Conservation (phyloP, 2,888 invertebrate species). For the Leucophenga montana region DNA sequence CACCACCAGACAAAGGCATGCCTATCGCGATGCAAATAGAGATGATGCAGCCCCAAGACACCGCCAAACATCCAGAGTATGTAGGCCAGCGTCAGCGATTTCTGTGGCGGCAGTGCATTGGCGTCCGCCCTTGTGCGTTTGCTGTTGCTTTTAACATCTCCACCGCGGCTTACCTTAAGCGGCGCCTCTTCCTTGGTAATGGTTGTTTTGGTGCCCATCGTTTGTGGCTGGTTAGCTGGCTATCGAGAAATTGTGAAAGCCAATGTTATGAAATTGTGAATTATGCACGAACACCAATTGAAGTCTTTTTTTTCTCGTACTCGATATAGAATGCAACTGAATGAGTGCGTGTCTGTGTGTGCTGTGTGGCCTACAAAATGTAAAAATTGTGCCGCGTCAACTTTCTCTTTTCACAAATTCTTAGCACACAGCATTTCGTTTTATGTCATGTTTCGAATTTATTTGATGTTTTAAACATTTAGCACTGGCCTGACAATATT, state of each 20-base stretch:
- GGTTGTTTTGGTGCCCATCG: constrained; percentile 45
- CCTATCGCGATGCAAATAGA: constrained; percentile 89
- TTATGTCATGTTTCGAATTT: too few relatives aligned
- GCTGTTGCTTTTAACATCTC: constrained; percentile 23
- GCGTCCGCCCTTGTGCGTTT: constrained; percentile 32
- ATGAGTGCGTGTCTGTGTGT: background rate
- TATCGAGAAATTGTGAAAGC: too few relatives aligned
- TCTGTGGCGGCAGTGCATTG: constrained; percentile 66
- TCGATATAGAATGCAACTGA: background rate
- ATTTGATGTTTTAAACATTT: too few relatives aligned
- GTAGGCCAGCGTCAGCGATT: constrained; percentile 83
- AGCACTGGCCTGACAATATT: too few relatives aligned
- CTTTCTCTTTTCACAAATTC: constrained; percentile 69
- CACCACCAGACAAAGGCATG: constrained; percentile 94
- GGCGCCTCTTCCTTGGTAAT: constrained; percentile 24
- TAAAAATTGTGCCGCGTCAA: constrained; percentile 35
- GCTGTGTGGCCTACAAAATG: background rate
- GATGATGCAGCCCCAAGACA: constrained; percentile 89
- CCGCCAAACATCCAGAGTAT: constrained; percentile 91
- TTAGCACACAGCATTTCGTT: constrained; percentile 28
- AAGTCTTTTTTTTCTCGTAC: constrained; percentile 29
- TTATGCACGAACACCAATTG: background rate
- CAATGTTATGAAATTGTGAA: background rate
- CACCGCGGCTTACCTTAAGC: too few relatives aligned
- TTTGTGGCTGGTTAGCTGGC: too few relatives aligned